Evolutionary conservation across 64 coral and sea anemone genomes (phyloP).

Genomic region (Stichodactyla mertensii): DNA sequence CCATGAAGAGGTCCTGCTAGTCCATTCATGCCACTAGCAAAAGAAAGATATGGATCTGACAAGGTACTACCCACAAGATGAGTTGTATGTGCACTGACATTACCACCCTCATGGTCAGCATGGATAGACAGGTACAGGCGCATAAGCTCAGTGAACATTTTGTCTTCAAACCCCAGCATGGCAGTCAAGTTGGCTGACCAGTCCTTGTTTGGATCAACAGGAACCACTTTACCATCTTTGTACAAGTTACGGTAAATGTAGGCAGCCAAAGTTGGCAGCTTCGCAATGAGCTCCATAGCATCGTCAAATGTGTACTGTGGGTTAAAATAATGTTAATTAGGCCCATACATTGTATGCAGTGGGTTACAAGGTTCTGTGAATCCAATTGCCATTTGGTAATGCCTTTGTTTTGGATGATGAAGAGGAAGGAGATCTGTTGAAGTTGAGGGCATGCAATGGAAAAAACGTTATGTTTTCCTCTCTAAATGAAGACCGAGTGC

Average conservation of each 20-base stretch:
- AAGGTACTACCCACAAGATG: slow-evolving; percentile 92
- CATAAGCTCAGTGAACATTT: slow-evolving; percentile 86
- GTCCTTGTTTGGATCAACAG: slow-evolving; percentile 81
- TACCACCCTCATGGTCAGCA: slow-evolving; percentile 94
- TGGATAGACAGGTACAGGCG: slow-evolving; percentile 87
- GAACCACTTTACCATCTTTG: slow-evolving; percentile 91
- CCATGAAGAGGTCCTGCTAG: slow-evolving; percentile 97
- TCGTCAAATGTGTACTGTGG: slow-evolving; percentile 84
- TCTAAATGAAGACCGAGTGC: too few species aligned
- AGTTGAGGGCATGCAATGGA: too few species aligned
- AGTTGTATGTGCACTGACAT: slow-evolving; percentile 86
- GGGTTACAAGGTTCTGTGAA: too few species aligned
- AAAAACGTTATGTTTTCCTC: too few species aligned
- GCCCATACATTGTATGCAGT: too few species aligned
- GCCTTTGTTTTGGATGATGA: too few species aligned
- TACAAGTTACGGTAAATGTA: slow-evolving; percentile 94
- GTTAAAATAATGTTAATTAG: neutral
- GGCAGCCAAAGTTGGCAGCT: slow-evolving; percentile 84
- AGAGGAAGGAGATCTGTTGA: too few species aligned
- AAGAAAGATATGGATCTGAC: slow-evolving; percentile 91
- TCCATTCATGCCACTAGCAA: slow-evolving; percentile 98
- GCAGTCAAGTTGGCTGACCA: slow-evolving; percentile 88
- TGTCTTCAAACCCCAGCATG: slow-evolving; percentile 91
- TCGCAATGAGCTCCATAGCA: slow-evolving; percentile 96
- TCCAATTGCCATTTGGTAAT: too few species aligned